Evolutionary conservation across 1,140 invertebrate species (phyloP).

Genomic region (Drosophila tani): DNA sequence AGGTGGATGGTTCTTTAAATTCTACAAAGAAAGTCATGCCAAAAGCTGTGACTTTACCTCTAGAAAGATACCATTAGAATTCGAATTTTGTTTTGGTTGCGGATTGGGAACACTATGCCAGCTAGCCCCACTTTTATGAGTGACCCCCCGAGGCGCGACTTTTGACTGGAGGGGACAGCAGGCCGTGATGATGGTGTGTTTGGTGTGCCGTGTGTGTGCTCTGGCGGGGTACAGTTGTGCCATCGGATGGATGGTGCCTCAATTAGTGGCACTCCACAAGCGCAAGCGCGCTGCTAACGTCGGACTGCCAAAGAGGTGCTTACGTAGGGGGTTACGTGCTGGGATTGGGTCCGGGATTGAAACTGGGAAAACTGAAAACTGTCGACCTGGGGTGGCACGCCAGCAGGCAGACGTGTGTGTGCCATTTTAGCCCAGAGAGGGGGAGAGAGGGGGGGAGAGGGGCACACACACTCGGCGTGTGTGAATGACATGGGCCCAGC

Average conservation of each 20-base stretch:
- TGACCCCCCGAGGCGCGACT: conserved; percentile 18
- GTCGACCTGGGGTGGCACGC: conserved; percentile 14
- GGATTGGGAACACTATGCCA: neutral
- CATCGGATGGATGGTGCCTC: conserved; percentile 67
- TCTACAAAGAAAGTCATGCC: neutral
- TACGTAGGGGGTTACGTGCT: conserved; percentile 15
- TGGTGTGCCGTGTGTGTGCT: conserved; percentile 17
- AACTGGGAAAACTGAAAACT: conserved; percentile 8
- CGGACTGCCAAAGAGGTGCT: conserved; percentile 8
- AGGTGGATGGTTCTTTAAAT: too few relatives aligned
- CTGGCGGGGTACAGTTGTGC: conserved; percentile 59
- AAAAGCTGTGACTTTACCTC: neutral
- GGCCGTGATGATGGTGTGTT: neutral
- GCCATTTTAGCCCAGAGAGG: conserved; percentile 73
- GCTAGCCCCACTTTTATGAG: neutral
- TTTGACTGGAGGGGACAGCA: conserved; percentile 14
- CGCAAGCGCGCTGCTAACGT: conserved; percentile 40
- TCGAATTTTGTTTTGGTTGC: neutral
- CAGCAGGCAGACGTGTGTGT: conserved; percentile 58
- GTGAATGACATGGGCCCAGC: conserved; percentile 78
- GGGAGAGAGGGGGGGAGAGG: neutral
- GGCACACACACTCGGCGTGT: conserved; percentile 71
- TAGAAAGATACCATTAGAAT: neutral
- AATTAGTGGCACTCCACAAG: conserved; percentile 72
- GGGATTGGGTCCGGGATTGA: conserved; percentile 11